Conservation (phyloP, 2,888 invertebrate species). For the Caenorhabditis angaria region DNA sequence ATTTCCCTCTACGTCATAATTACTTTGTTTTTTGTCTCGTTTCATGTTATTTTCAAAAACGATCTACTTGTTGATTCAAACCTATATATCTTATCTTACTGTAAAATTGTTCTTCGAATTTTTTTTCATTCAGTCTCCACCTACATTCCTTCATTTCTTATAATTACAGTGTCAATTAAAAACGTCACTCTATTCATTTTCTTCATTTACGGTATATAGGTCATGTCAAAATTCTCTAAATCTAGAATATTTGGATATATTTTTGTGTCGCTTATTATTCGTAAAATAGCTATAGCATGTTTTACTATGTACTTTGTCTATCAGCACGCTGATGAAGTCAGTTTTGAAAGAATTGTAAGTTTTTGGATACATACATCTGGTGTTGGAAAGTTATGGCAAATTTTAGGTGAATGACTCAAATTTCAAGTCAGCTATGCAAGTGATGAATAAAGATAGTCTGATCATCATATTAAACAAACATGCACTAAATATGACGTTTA, state of each 20-base stretch:
- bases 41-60: no score
- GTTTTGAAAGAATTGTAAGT: conserved; percentile 55
- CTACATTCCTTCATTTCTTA: background rate
- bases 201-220: background rate
- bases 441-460: conserved; percentile 11
- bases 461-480: conserved; percentile 66
- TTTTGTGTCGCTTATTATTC: conserved; percentile 44
- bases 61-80: no score
- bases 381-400: background rate
- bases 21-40: no score
- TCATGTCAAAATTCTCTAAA: background rate
- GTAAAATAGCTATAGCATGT: conserved; percentile 62
- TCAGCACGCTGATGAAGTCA: conserved; percentile 49
- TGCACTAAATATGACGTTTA: conserved; percentile 69
- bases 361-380: background rate
- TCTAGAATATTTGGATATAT: background rate
- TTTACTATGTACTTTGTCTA: conserved; percentile 60
- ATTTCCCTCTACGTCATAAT: no score
- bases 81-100: conserved; percentile 1
- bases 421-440: background rate
- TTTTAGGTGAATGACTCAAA: conserved; percentile 17
- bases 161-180: background rate
- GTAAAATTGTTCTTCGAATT: background rate
- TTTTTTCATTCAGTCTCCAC: background rate
- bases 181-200: conserved; percentile 1